Evolutionary conservation across 1,140 invertebrate species (phyloP), one percentile per base, ranked within the genome.

Genomic region (Arion vulgaris): DNA sequence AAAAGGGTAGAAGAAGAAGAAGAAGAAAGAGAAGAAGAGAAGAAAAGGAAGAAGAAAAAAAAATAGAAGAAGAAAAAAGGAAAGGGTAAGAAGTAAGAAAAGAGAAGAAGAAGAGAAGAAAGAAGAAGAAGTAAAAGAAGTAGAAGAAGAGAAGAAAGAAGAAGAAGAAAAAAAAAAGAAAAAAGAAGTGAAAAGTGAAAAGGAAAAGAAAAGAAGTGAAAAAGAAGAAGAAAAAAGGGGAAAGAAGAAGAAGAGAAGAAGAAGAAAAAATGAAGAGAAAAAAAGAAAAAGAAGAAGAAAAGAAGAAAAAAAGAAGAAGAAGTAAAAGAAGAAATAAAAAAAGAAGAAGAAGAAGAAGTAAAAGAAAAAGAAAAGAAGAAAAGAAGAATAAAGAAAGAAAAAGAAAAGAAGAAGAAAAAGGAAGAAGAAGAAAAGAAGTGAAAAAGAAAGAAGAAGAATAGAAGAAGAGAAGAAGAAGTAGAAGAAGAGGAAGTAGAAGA

Each of bases 401-500:
- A 53, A 26, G 32, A 23, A 51, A 19, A 41, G 2, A 19, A 62
- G 36, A 36, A 36, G 17, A 28, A 62, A 49, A 23, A 49, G 41
- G 72, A 41, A 49, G n/a, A 49, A 74, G 72, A 74, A 49, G 45
- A 49, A 41, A 38, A 74, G 28, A 39, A 49, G 41, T 36, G 41
- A 49, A 28, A 28, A 74, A 38, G 26, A 49, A 9, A 39, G 41
- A 38, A 41, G 28, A 28, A 49, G 26, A 38, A 74, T n/a, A 39
- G 17, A 74, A 26, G 34, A 49, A 74, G 13, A 32, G n/a, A 38
- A 41, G 72, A 38, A 32, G 45, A 41, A 19, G 72, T 41, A 45
- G 32, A 74, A 39, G 32, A 74, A 39, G 38, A 28, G 9, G n/a
- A 45, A 45, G 32, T 41, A 39, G 38, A 74, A 28, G n/a, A 45